These are phyloP conservation scores for Pteronotus mesoamericanus DNA, from an alignment of 2,797 vertebrate genomes.

Conservation along the genomic window DNA sequence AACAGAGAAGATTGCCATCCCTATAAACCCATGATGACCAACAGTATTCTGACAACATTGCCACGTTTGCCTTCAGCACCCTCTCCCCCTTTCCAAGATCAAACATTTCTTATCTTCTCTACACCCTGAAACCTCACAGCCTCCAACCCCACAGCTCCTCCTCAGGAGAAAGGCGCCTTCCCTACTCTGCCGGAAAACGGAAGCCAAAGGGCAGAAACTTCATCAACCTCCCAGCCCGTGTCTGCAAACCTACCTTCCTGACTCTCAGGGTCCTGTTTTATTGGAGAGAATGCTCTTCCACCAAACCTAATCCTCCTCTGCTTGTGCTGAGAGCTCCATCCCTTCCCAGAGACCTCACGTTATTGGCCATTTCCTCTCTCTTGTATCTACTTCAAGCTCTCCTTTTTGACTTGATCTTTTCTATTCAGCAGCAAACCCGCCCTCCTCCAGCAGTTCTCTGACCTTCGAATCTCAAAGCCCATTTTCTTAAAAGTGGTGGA, in stretches of 20 bases:
- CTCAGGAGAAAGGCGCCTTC: not conserved
- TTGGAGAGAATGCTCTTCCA: not conserved
- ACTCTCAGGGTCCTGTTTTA: not conserved
- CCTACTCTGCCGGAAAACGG: not conserved
- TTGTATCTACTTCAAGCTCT: not conserved
- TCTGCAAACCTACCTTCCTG: not conserved
- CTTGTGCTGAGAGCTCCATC: not conserved
- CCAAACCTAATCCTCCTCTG: not conserved
- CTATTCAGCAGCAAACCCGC: not conserved
- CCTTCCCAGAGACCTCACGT: not conserved
- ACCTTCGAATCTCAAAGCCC: not conserved
- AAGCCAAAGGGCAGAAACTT: not conserved
- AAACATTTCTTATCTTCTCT: not conserved
- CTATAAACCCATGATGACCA: not conserved
- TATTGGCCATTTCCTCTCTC: not conserved
- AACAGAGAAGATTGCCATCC: not conserved
- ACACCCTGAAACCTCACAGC: not conserved
- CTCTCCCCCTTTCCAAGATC: not conserved
- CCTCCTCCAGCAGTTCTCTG: not conserved
- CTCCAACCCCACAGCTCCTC: not conserved
- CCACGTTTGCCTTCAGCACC: not conserved
- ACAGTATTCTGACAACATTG: not conserved
- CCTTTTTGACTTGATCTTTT: not conserved
- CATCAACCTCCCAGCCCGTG: not conserved
- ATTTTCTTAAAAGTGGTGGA: not conserved